phyloP scores from a whole-genome alignment of 2,888 invertebrate genomes.

The Synanthedon formicaeformis region DNA sequence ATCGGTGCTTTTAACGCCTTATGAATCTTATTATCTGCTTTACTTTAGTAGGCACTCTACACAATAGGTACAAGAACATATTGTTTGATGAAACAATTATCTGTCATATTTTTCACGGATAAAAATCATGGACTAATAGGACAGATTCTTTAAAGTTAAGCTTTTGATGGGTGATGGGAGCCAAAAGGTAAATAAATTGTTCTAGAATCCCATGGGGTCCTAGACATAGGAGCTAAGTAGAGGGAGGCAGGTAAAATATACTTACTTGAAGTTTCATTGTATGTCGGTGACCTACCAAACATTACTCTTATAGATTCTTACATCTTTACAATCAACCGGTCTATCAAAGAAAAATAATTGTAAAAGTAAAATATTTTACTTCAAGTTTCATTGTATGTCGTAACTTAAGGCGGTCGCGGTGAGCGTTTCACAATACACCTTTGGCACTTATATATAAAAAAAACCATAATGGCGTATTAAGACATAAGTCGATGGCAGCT shows the following conservation, averaged over 20 bases:
- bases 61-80: background rate
- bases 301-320: too few relatives aligned
- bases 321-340: background rate
- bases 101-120: background rate
- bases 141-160: background rate
- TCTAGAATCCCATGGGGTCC: too few relatives aligned
- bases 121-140: background rate
- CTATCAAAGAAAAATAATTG: background rate
- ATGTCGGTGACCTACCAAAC: too few relatives aligned
- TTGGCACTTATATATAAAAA: too few relatives aligned
- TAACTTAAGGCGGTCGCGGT: background rate
- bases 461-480: constrained; percentile 1
- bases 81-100: background rate
- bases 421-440: background rate
- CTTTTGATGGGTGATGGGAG: background rate
- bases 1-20: constrained; percentile 11
- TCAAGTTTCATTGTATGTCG: background rate
- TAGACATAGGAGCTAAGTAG: too few relatives aligned
- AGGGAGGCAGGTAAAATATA: too few relatives aligned
- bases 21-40: background rate
- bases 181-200: too few relatives aligned
- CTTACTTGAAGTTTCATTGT: too few relatives aligned
- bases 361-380: background rate
- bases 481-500: too few relatives aligned
- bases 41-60: background rate